Base-by-base conservation (phyloP, 2,113 vertebrate genomes). In the Elachura formosa region DNA sequence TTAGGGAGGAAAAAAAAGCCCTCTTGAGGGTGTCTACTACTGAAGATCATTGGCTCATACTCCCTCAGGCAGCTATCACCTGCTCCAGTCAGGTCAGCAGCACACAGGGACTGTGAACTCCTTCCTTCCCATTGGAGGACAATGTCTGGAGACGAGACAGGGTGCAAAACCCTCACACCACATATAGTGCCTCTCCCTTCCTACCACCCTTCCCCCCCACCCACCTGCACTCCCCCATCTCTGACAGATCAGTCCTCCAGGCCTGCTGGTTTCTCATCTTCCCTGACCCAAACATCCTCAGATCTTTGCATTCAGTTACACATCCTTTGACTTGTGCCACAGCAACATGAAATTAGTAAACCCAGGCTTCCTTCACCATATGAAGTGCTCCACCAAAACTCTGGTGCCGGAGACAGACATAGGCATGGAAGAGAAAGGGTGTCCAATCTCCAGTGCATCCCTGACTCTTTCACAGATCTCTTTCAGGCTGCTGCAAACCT, bases 151-250 rank as follows among this genome's bases (percentile, higher is more conserved):
- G 31, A 84, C 0, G 0, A 2, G 18, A 59, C 12, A 71, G 25
- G 24, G 18, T 10, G 3, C 10, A 4, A 29, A 23, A 71, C 8
- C 7, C 8, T 9, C 28, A 1, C 1, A 9, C 4, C 43, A n/a
- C 1, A 0, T 4, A 4, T 26, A 0, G 0, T n/a, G 26, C 17
- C 56, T 5, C 0, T 33, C 16, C 49, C 45, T 48, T 29, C 51
- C 38, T 33, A 56, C 8, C 29, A 55, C n/a, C 14, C 17, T 10
- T 18, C 75, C 33, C 56, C 67, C 38, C 76, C 7, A 38, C 2
- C 31, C 48, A 22, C 15, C 5, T 12, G 28, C 11, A 38, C 6
- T 15, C 9, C 10, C 5, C 2, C 6, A 1, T 10, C 26, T 78
- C 52, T 31, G 62, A 41, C 0, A 0, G 2, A 56, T 36, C 31